Base-by-base conservation (phyloP, 2,888 invertebrate species). In the Argynnis bischoffii region DNA sequence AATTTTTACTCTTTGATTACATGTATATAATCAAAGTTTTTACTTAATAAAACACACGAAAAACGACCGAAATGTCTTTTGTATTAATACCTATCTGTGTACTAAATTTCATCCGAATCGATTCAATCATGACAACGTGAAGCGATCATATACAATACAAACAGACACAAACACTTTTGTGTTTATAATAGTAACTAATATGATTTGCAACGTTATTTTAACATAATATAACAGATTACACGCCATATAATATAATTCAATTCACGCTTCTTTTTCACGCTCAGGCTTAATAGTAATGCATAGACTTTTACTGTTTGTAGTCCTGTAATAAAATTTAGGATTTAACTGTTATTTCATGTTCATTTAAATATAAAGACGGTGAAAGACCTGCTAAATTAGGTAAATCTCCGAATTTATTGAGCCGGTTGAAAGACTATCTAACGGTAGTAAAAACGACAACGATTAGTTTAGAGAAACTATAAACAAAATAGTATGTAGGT, bases 391-490 rank as follows among this genome's bases (percentile, higher is more conserved):
- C 68, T 79, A 84, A 84, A 84, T 83, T 80, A 85, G 76, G 78
- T 79, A 83, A 88, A 88, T 84, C 85, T 81, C 65, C 61, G 69
- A 83, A 87, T 88, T 86, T 88, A 86, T 85, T 77, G 75, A 76
- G 69, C 67, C 70, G 75, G 73, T 81, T 74, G 64, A 75, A 73
- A 69, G 71, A 75, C 70, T 73, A 54, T 66, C 61, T 81, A 82
- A 81, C 79, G 81, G 79, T 79, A 66, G 67, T 72, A 51, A 72
- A 68, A 70, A 70, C 64, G 73, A 72, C 72, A 70, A 63, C 64
- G 71, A 72, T 73, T 66, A 72, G 66, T 69, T 60, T 68, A 75
- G 66, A 71, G 63, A 64, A 66, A 66, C 69, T 51, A 65, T 64
- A 66, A 72, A 63, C 67, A 71, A 69, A 67, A 71, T 63, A 15